A percentile compares a stretch with the other conserved stretches of the same genome.
Conservation (phyloP, 2,888 invertebrate genomes). For the Rhingia campestris region DNA sequence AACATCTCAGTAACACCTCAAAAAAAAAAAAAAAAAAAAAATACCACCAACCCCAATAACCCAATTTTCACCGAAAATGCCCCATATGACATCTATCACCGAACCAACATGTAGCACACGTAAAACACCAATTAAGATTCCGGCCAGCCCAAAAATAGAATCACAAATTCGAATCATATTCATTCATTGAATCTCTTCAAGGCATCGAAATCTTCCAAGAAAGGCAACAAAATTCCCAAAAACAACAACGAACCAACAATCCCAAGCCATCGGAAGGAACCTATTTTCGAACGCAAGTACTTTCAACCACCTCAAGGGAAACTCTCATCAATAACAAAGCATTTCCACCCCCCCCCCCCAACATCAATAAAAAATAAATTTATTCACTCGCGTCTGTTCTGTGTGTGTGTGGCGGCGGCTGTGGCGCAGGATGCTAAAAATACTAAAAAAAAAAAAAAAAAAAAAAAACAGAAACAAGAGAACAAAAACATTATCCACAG, state of each 20-base stretch:
- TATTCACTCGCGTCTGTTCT: slow-evolving; percentile 13
- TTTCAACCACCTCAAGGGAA: slow-evolving; percentile 7
- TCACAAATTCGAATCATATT: too few species aligned
- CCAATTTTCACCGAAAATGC: too few species aligned
- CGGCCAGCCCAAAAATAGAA: too few species aligned
- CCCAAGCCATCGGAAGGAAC: background rate
- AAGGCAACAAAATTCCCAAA: background rate
- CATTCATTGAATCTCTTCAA: too few species aligned
- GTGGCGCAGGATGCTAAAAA: slow-evolving; percentile 28
- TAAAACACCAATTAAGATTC: too few species aligned
- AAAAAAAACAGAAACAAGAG: background rate
- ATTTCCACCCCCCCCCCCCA: background rate
- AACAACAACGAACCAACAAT: background rate
- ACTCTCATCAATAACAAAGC: too few species aligned
- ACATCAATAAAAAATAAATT: background rate
- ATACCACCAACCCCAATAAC: too few species aligned
- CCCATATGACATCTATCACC: too few species aligned
- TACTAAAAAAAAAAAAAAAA: slow-evolving; percentile 27
- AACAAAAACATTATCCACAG: background rate
- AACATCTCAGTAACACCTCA: too few species aligned
- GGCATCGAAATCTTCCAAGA: too few species aligned
- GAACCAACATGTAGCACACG: too few species aligned
- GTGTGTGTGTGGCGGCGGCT: background rate
- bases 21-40: too few species aligned
- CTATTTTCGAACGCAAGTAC: background rate